Evolutionary conservation across 2,113 vertebrate genomes (phyloP).

Genomic region (Aleadryas rufinucha): DNA sequence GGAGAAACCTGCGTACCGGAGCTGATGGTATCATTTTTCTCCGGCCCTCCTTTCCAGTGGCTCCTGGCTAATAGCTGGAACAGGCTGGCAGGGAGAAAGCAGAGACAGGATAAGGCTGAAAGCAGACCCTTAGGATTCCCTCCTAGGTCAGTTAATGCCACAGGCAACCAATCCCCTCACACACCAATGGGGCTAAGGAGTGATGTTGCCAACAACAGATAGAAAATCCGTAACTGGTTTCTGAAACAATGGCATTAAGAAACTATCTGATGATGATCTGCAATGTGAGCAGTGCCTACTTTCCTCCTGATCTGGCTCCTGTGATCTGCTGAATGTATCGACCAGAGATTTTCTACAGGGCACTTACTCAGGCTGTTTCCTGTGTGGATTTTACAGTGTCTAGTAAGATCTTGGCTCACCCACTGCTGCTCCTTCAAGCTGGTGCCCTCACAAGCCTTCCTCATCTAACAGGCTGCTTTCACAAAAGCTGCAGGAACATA

Average conservation of each 20-base stretch:
- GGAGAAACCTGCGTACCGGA: background rate
- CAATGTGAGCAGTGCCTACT: background rate
- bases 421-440: background rate
- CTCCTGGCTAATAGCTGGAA: background rate
- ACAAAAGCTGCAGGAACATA: background rate
- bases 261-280: background rate
- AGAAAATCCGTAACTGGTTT: background rate
- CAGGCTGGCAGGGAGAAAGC: background rate
- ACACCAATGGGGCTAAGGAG: background rate
- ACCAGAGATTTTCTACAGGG: background rate
- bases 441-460: background rate
- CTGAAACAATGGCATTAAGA: background rate
- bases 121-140: background rate
- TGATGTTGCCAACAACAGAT: rapidly evolving
- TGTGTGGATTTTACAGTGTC: background rate
- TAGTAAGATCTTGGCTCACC: background rate
- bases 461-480: background rate
- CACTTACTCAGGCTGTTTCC: background rate
- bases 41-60: background rate
- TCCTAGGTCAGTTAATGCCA: background rate
- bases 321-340: rapidly evolving
- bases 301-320: background rate
- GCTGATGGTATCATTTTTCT: rapidly evolving
- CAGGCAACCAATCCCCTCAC: background rate
- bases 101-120: background rate